phyloP scores from a whole-genome alignment of 2,797 vertebrate genomes.

The Xenopus petersii region DNA sequence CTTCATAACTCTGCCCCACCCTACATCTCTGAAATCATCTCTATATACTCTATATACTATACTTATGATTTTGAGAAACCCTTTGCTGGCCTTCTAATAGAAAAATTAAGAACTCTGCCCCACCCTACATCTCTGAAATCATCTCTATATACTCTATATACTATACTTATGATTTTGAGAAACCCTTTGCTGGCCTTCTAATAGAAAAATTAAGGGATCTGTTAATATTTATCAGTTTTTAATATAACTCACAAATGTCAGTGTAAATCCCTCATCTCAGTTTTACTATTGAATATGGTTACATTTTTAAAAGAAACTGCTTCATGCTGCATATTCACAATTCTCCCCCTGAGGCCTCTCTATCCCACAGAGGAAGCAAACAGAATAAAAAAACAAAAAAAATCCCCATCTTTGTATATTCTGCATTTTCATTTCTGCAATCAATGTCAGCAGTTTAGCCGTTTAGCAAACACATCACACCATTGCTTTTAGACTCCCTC shows the following conservation, averaged over 20 bases:
- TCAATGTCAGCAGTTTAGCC: slow-evolving; percentile 41
- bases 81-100: no score
- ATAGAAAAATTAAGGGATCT: no score
- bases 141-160: no score
- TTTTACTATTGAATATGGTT: background rate
- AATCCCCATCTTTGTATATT: slow-evolving; percentile 20
- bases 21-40: no score
- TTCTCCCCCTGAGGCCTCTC: slow-evolving; percentile 22
- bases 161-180: no score
- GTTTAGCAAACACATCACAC: slow-evolving; percentile 34
- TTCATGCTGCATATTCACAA: slow-evolving; percentile 32
- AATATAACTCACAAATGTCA: background rate
- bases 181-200: no score
- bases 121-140: no score
- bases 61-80: no score
- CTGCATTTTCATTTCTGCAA: slow-evolving; percentile 45
- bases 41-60: no score
- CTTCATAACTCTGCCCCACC: no score
- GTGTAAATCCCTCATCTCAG: background rate
- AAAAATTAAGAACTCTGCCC: no score
- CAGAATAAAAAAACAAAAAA: background rate
- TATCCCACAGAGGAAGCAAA: slow-evolving; percentile 8
- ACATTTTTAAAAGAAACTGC: slow-evolving; percentile 19
- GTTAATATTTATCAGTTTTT: no score
- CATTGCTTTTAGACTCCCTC: slow-evolving; percentile 16